Evolutionary conservation across 2,888 invertebrate genomes (phyloP), one percentile per base, ranked within the genome.

Genomic region (Eilema caniola): DNA sequence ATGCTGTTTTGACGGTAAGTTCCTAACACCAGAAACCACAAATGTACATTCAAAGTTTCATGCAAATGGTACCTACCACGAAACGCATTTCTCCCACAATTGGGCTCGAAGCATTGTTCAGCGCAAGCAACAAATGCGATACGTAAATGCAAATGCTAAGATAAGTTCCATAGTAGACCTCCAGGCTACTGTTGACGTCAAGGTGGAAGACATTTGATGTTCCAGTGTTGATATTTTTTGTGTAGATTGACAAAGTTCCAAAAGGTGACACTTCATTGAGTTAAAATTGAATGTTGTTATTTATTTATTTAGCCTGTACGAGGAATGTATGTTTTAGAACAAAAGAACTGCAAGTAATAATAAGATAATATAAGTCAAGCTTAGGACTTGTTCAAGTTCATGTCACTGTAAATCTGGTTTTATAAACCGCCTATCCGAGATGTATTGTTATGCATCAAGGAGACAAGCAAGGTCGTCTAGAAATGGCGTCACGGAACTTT

Each of bases 381-480:
- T 53, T 53, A 53, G 53, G n/a, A 53, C 80, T 57, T 23, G 77
- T 68, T 73, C 71, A 73, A 80, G 77, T 79, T 73, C 73, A 70
- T 74, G 70, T 74, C 67, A 67, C 76, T 69, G 71, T 72, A 75
- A 81, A 76, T 81, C 73, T 59, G 64, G 75, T 76, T 76, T 70
- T 72, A 64, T 75, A 71, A 61, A 73, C 53, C 65, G 57, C 68
- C 76, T 78, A 81, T 82, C 77, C 71, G 76, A 77, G 74, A 77
- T 69, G 69, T 80, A 81, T 80, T 81, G 82, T 83, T 85, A 82
- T 83, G 81, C 79, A 71, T 80, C 80, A 78, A 83, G 83, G 79
- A 82, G 81, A 82, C 72, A 81, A 78, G 87, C 93, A 93, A 93
- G 93, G 93, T 91, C 92, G 88, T 87, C 85, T 85, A 79, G 80